Base-by-base conservation (phyloP, 2,113 vertebrate species). In the Phrynosoma blainvillii region DNA sequence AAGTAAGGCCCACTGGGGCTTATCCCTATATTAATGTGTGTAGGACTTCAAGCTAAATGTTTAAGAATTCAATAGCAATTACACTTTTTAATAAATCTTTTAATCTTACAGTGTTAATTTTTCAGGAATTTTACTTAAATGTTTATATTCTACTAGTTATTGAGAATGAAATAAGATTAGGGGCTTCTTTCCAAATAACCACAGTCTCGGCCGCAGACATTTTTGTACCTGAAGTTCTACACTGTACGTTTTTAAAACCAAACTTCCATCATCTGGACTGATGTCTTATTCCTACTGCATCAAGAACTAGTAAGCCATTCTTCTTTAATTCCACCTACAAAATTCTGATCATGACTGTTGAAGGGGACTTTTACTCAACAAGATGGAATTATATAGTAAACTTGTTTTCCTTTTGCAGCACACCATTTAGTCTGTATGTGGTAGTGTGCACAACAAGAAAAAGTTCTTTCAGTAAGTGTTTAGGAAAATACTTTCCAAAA, bases 401-500 rank as follows among this genome's bases (percentile, higher is more conserved):
- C 87, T n/a, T 27, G 36, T 90, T 82, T 84, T 78, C 23, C n/a
- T 91, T 93, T 90, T 70, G 4, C 87, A 88, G 82, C 90, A 93
- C 88, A 82, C 86, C 90, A 70, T 91, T 91, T 94, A 89, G 85
- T 78, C 84, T 95, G 87, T 92, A 20, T 84, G 93, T 89, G 90
- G 84, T 92, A 93, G 90, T 90, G 86, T 0, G 90, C 89, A 90
- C 80, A 81, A 83, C 79, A 92, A 92, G 92, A 92, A 95, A 95
- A 95, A 92, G 90, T 89, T 95, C 94, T 96, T 95, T 94, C 91
- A 96, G 95, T 88, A 94, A 97, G 96, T 96, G 96, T 97, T 98
- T 97, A 97, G 95, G 95, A 94, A 97, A 97, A 96, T 96, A 95
- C 95, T 96, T 98, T 98, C 97, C 96, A 96, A 95, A 97, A 97